These are phyloP conservation scores for Mirounga angustirostris DNA, from an alignment of 2,113 vertebrate genomes.

Conservation along the genomic window DNA sequence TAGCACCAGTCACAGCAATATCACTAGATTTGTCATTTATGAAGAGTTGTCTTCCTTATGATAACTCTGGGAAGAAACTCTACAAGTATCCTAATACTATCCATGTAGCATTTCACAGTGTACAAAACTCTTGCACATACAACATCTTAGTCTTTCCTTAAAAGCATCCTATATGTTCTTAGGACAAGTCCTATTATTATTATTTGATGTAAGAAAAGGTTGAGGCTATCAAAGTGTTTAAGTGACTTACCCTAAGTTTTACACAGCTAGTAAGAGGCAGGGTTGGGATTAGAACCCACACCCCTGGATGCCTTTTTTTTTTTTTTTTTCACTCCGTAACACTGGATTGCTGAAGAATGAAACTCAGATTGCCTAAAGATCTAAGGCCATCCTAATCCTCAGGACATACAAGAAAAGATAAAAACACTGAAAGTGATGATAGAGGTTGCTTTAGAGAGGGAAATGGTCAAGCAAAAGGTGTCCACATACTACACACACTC, in stretches of 20 bases:
- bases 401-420: background rate
- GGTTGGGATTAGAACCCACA: background rate
- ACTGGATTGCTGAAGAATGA: background rate
- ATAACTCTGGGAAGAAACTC: background rate
- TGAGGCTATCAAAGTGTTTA: background rate
- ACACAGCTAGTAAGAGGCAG: background rate
- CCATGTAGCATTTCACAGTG: background rate
- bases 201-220: background rate
- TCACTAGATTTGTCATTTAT: background rate
- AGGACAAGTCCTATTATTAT: background rate
- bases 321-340: background rate
- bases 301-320: background rate
- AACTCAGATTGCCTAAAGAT: background rate
- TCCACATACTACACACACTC: background rate
- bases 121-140: background rate
- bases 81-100: background rate
- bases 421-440: background rate
- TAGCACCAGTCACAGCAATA: background rate
- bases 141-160: background rate
- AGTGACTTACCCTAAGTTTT: background rate
- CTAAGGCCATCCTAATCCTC: background rate
- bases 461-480: conserved; percentile 8
- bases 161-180: background rate
- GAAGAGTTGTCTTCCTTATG: background rate
- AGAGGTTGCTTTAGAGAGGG: background rate